These are phyloP conservation scores for Passer domesticus DNA, from an alignment of 2,113 vertebrate genomes.

Conservation along the genomic window DNA sequence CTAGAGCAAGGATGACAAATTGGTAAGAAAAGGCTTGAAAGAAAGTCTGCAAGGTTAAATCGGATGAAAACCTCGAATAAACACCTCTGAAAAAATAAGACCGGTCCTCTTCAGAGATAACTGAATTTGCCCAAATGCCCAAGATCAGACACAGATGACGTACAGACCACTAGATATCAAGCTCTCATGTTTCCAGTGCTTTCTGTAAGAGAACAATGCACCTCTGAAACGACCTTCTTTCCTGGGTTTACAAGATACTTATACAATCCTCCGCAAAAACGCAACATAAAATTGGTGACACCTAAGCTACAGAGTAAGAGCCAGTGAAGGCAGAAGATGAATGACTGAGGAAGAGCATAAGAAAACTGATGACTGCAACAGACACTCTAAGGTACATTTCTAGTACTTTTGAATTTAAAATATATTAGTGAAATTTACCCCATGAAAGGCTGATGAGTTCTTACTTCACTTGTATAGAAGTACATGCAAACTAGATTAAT, in stretches of 20 bases:
- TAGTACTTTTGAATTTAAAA: background rate
- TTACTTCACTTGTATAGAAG: background rate
- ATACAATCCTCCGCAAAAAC: background rate
- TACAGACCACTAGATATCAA: background rate
- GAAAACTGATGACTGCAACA: background rate
- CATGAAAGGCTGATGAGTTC: background rate
- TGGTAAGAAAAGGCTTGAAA: background rate
- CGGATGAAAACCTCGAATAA: background rate
- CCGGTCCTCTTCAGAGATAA: background rate
- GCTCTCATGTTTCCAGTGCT: background rate
- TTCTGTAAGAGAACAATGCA: background rate
- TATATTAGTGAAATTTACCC: background rate
- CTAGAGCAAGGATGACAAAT: background rate
- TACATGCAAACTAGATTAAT: background rate
- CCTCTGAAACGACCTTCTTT: background rate
- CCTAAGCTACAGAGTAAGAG: background rate
- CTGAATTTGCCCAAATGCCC: background rate
- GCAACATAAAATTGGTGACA: background rate
- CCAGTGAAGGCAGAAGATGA: background rate
- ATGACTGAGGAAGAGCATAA: background rate
- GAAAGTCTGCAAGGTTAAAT: background rate
- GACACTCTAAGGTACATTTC: background rate
- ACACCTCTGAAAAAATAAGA: background rate
- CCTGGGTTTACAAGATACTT: background rate
- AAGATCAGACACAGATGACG: background rate